phyloP scores from a whole-genome alignment of 2,797 vertebrate species.

The Hipposideros larvatus region DNA sequence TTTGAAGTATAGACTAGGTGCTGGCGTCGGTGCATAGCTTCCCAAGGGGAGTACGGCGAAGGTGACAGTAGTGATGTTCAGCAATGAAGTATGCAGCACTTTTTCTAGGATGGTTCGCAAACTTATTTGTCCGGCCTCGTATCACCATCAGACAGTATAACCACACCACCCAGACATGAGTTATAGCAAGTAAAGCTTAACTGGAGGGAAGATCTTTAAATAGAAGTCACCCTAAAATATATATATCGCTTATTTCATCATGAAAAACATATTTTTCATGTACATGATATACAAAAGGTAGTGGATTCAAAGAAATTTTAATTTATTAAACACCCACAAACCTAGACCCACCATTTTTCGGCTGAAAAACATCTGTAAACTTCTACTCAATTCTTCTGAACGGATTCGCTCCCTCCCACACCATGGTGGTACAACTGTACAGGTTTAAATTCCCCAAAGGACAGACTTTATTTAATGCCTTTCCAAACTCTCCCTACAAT shows the following conservation, averaged over 20 bases:
- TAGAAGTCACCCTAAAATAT: constrained; percentile 12
- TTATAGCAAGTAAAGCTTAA: background rate
- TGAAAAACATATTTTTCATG: background rate
- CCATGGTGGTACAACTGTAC: background rate
- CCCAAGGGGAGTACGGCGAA: too few relatives aligned
- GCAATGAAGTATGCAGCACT: too few relatives aligned
- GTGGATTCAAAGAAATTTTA: background rate
- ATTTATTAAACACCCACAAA: background rate
- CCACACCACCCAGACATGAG: background rate
- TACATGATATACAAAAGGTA: constrained; percentile 1
- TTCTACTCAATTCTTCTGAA: constrained; percentile 17
- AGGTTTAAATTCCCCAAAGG: constrained; percentile 32
- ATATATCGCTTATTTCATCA: background rate
- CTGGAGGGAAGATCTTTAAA: background rate
- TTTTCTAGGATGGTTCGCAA: too few relatives aligned
- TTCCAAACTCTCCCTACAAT: constrained; percentile 47
- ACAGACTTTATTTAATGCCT: constrained; percentile 58
- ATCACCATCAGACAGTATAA: background rate
- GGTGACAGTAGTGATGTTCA: too few relatives aligned
- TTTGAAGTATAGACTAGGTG: too few relatives aligned
- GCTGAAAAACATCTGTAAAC: background rate
- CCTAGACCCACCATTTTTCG: background rate
- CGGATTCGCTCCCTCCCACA: background rate
- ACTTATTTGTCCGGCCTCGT: too few relatives aligned
- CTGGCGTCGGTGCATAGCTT: too few relatives aligned